Evolutionary conservation across 2,888 invertebrate genomes (phyloP).

Genomic region (Acrocyrtus sp.): DNA sequence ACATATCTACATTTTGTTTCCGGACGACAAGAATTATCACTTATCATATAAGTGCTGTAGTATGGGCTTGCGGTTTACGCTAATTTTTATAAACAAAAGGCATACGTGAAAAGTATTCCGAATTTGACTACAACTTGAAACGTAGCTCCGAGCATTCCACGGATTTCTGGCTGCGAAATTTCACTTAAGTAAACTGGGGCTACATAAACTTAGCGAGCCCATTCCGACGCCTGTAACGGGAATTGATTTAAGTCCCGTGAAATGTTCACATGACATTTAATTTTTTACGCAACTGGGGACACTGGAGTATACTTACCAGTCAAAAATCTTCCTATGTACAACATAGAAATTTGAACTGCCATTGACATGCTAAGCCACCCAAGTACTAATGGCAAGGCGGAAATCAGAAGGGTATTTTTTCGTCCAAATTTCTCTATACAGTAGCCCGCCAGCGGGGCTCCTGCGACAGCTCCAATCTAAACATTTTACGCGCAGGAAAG

Average conservation of each 20-base stretch:
- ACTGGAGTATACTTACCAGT: constrained; percentile 32
- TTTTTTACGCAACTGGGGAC: too few relatives aligned
- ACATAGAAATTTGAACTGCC: constrained; percentile 66
- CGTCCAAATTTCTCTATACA: constrained; percentile 70
- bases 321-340: constrained; percentile 52
- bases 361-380: constrained; percentile 72
- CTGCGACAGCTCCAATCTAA: constrained; percentile 47
- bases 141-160: constrained; percentile 84
- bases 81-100: too few relatives aligned
- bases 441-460: constrained; percentile 65
- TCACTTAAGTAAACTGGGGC: constrained; percentile 68
- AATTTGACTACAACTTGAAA: constrained; percentile 78
- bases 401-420: constrained; percentile 69
- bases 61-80: too few relatives aligned
- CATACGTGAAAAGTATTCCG: constrained; percentile 73
- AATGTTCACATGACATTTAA: neutral
- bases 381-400: constrained; percentile 70
- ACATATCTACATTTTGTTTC: constrained; percentile 73
- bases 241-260: constrained; percentile 2
- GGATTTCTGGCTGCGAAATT: constrained; percentile 73
- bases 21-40: too few relatives aligned
- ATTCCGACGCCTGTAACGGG: constrained; percentile 66
- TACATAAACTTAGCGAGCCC: constrained; percentile 66
- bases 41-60: too few relatives aligned
- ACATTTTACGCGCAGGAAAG: too few relatives aligned